Evolutionary conservation across 2,797 vertebrate genomes (phyloP).

Genomic region (Pseudochirops corinnae): DNA sequence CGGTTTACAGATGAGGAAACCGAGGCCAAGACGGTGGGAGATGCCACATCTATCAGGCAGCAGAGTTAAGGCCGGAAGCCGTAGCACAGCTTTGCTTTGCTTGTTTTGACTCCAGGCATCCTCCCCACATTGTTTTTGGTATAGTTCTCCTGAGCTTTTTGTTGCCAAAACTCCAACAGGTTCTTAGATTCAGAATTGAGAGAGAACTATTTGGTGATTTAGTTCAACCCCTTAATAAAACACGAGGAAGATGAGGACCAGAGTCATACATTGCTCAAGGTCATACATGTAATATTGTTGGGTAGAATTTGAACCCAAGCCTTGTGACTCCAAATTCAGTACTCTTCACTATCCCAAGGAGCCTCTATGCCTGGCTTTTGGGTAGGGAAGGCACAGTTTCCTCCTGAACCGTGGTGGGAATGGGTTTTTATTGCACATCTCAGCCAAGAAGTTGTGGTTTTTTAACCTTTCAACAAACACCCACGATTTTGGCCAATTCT

Average conservation of each 20-base stretch:
- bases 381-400: neutral
- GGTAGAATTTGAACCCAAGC: neutral
- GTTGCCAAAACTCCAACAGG: neutral
- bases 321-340: neutral
- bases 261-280: neutral
- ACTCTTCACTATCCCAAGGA: neutral
- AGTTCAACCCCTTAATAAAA: neutral
- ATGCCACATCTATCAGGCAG: neutral
- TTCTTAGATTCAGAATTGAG: neutral
- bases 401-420: neutral
- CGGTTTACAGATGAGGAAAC: neutral
- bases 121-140: neutral
- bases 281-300: neutral
- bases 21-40: neutral
- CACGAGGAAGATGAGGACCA: too few relatives aligned
- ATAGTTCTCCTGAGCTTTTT: neutral
- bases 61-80: neutral
- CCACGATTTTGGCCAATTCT: neutral
- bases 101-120: neutral
- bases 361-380: neutral
- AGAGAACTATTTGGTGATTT: neutral
- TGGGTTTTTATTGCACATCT: neutral
- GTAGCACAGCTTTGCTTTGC: neutral
- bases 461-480: neutral
- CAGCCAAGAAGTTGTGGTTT: neutral